Conservation (phyloP, 2,113 vertebrate species). For the Rhinoptilus africanus region DNA sequence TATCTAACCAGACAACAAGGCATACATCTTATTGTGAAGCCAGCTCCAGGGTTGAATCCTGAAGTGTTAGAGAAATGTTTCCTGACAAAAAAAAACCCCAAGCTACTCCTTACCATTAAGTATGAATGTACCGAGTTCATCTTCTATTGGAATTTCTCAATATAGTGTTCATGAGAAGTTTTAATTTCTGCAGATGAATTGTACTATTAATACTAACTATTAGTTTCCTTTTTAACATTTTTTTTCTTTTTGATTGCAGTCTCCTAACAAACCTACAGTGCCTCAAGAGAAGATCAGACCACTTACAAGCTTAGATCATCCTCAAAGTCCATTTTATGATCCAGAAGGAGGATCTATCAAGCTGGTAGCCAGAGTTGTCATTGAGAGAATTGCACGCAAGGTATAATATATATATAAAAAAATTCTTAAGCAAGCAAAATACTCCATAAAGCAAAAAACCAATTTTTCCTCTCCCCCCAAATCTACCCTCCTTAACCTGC, state of each 20-base stretch:
- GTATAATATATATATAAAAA: constrained; percentile 53
- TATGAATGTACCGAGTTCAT: neutral
- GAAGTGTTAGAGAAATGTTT: neutral
- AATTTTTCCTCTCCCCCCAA: neutral
- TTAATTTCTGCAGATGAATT: neutral
- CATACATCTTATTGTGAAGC: neutral
- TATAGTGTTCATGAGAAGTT: neutral
- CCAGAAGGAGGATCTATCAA: constrained; percentile 96
- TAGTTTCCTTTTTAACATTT: neutral
- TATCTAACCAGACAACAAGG: neutral
- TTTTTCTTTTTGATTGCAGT: constrained; percentile 72
- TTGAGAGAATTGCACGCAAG: constrained; percentile 98
- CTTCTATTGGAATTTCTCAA: neutral
- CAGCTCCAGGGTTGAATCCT: neutral
- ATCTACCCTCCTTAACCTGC: neutral
- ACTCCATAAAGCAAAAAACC: neutral
- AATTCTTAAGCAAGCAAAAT: neutral
- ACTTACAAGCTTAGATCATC: constrained; percentile 94
- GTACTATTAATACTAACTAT: neutral
- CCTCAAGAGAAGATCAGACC: constrained; percentile 96
- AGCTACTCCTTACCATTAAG: neutral
- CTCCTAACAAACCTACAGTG: constrained; percentile 88
- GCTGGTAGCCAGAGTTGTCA: constrained; percentile 89
- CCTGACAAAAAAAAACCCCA: neutral
- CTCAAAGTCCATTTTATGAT: constrained; percentile 98